Percentiles rank a stretch among this genome's conserved stretches.
These are phyloP conservation scores for Saccostrea glomerata DNA, from an alignment of 1,140 invertebrate species.

Conservation along the genomic window DNA sequence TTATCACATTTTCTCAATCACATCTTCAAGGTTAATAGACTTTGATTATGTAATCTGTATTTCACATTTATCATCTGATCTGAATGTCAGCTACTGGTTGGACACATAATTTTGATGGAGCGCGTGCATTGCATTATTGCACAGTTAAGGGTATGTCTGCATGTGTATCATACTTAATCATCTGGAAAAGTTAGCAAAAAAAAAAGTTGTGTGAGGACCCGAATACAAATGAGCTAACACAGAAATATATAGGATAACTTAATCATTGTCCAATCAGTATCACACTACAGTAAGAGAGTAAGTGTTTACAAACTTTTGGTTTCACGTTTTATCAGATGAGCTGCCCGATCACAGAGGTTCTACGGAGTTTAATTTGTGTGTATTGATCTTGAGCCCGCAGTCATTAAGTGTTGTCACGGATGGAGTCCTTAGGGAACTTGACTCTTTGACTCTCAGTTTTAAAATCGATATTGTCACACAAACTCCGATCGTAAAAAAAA, in stretches of 20 bases:
- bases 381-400: slow-evolving; percentile 4
- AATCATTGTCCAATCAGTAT: no score
- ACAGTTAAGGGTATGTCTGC: no score
- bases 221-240: no score
- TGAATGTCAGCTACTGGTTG: neutral
- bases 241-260: no score
- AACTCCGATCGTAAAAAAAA: neutral
- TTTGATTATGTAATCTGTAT: neutral
- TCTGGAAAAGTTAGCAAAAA: no score
- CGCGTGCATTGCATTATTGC: neutral
- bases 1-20: neutral
- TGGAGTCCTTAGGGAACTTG: neutral
- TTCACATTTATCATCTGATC: neutral
- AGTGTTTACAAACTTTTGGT: no score
- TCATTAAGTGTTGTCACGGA: slow-evolving; percentile 17
- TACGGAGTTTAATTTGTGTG: slow-evolving; percentile 23
- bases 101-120: neutral
- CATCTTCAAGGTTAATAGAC: neutral
- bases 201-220: no score
- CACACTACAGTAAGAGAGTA: no score
- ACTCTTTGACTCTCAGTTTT: slow-evolving; percentile 31
- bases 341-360: neutral
- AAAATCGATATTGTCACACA: slow-evolving; percentile 31
- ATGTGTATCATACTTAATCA: no score
- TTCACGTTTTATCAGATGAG: neutral